A percentile compares a stretch with the other conserved stretches of the same genome.
Conservation (phyloP, 2,888 invertebrate genomes). For the Luperina nickerlii region DNA sequence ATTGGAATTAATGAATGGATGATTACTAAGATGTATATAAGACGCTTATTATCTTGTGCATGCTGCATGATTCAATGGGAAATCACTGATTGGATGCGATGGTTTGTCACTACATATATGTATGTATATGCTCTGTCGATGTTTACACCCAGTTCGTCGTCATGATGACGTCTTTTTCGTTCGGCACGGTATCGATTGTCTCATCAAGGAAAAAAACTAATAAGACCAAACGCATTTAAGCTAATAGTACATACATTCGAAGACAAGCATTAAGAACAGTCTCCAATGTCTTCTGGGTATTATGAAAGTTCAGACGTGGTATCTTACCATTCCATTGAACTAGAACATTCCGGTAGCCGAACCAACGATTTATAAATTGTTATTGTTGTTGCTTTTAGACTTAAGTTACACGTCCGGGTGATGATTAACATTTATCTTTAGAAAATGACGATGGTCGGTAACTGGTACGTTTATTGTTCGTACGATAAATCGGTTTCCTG, state of each 20-base stretch:
- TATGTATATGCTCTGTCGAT: conserved; percentile 17
- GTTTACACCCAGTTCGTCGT: conserved; percentile 17
- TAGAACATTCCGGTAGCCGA: conserved; percentile 43
- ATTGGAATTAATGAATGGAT: conserved; percentile 55
- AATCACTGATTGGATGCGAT: conserved; percentile 25
- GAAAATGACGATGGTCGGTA: conserved; percentile 63
- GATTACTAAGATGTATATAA: conserved; percentile 38
- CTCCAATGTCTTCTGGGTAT: neutral
- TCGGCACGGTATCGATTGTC: conserved; percentile 31
- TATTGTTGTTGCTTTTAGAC: conserved; percentile 47
- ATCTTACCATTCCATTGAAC: conserved; percentile 22
- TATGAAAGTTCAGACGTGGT: neutral
- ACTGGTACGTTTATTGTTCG: conserved; percentile 66
- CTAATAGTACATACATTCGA: neutral
- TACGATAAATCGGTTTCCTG: conserved; percentile 66
- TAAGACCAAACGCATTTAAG: neutral
- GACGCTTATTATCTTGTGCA: conserved; percentile 36
- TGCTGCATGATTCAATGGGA: conserved; percentile 54
- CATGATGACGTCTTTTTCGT: conserved; percentile 26
- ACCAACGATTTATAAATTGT: conserved; percentile 46
- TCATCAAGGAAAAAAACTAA: conserved; percentile 34
- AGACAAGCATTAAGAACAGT: neutral
- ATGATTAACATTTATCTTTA: conserved; percentile 66
- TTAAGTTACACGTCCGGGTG: conserved; percentile 54
- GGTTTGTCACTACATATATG: conserved; percentile 12